Evolutionary conservation across 2,797 vertebrate species (phyloP), one percentile per base, ranked within the genome.

Genomic region (Pyrocephalus nanus): DNA sequence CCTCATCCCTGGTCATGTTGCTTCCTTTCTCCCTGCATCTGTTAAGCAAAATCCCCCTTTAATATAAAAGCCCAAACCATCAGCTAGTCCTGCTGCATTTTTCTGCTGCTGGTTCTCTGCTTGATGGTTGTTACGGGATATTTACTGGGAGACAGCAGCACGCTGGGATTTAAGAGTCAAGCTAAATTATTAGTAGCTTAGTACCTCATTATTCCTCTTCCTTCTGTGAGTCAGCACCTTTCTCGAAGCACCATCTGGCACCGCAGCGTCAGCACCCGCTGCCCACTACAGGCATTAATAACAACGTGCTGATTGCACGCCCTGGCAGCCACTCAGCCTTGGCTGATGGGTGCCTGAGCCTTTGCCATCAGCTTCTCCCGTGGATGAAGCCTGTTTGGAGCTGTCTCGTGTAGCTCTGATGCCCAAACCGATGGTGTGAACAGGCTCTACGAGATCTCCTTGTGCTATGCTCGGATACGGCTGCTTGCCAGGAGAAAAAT

Each of bases 231-330:
- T 94, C 91, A 92, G 94, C 74, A 71, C 53, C n/a, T 18, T 76
- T 88, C 90, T 60, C 57, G 70, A 57, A 91, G 91, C 61, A 50
- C 91, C 95, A 85, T 91, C 91, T 92, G 86, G 88, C 53, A 47
- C 16, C 45, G 16, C 0, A 15, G 73, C 73, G 58, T 47, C 72
- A 70, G 30, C 61, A 29, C 45, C 73, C 73, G 26, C 72, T 65
- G 72, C 61, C 27, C 1, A 4, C 70, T 74, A 17, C 51, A 54
- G 83, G 40, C 53, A 17, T 88, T 86, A 79, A 67, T 80, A 86
- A 50, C 58, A 32, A 47, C 15, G 72, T 94, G 74, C 74, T 92
- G 61, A 66, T 47, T 9, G 1, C 8, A 3, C 12, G 23, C 50
- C 12, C 25, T 66, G 79, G 67, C 42, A 75, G 9, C 69, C 29